phyloP scores from a whole-genome alignment of 2,797 vertebrate species.

The Hirundo rustica region DNA sequence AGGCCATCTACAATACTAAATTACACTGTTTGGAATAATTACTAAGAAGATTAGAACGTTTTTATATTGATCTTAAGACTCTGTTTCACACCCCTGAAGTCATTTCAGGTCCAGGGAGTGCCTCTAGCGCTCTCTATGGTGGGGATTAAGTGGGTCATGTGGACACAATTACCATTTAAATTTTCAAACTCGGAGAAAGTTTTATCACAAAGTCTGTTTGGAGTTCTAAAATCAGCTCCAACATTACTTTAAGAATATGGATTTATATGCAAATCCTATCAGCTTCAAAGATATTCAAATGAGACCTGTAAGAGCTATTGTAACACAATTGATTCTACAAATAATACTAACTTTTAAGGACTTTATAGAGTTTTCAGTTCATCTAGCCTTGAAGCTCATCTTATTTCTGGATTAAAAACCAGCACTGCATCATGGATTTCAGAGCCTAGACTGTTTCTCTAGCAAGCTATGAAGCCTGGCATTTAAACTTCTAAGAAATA shows the following conservation, averaged over 20 bases:
- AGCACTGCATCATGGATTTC: background rate
- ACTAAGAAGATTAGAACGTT: background rate
- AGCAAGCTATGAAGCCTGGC: background rate
- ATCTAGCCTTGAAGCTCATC: background rate
- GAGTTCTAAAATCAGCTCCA: background rate
- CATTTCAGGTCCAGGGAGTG: background rate
- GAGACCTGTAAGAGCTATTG: background rate
- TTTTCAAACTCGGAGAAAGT: background rate
- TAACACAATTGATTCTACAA: background rate
- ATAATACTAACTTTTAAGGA: background rate
- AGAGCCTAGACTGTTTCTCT: background rate
- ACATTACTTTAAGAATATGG: background rate
- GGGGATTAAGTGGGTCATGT: background rate
- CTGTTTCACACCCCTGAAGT: background rate
- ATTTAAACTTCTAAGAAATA: background rate
- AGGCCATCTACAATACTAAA: background rate
- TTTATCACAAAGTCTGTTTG: background rate
- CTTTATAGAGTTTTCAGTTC: background rate
- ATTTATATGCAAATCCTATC: background rate
- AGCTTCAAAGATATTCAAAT: constrained; percentile 33
- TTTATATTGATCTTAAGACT: background rate
- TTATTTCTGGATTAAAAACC: background rate
- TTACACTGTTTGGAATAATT: background rate
- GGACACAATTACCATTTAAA: background rate
- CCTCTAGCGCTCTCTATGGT: background rate